These are phyloP conservation scores for Brevimyrus niger DNA, from an alignment of 2,113 vertebrate species.

Conservation along the genomic window DNA sequence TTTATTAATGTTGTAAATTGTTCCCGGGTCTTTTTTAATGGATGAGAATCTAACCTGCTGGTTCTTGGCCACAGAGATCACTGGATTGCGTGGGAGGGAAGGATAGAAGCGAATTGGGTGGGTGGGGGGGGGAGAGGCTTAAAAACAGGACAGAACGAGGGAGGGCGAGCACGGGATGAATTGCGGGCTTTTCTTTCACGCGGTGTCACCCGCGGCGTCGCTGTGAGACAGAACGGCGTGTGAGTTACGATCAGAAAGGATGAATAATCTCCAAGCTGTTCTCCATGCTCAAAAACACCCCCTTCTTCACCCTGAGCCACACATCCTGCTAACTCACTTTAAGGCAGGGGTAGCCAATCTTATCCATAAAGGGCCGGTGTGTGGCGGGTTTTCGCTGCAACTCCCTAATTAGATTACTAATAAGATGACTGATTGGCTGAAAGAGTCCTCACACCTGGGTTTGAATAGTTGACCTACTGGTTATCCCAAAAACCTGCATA, in stretches of 20 bases:
- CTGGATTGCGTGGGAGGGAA: background rate
- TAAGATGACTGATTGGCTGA: too few species aligned
- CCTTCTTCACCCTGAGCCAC: background rate
- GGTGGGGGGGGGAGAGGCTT: background rate
- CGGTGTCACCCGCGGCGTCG: background rate
- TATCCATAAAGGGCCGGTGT: too few species aligned
- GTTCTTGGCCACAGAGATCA: slow-evolving; percentile 10
- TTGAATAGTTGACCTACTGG: too few species aligned
- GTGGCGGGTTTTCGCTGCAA: too few species aligned
- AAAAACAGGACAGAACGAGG: background rate
- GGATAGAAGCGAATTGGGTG: background rate
- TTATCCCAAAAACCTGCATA: too few species aligned
- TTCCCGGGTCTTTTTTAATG: slow-evolving; percentile 19
- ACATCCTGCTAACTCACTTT: background rate
- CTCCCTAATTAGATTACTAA: too few species aligned
- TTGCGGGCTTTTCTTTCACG: background rate
- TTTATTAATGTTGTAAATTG: slow-evolving; percentile 35
- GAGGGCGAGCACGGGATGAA: background rate
- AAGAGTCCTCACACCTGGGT: too few species aligned
- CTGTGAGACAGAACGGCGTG: background rate
- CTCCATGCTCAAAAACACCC: background rate
- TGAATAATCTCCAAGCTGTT: background rate
- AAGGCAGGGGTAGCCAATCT: too few species aligned
- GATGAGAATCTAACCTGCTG: slow-evolving; percentile 24
- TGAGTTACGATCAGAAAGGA: background rate